Base-by-base conservation (phyloP, 1,140 invertebrate species). In the Berghia stephanieae region DNA sequence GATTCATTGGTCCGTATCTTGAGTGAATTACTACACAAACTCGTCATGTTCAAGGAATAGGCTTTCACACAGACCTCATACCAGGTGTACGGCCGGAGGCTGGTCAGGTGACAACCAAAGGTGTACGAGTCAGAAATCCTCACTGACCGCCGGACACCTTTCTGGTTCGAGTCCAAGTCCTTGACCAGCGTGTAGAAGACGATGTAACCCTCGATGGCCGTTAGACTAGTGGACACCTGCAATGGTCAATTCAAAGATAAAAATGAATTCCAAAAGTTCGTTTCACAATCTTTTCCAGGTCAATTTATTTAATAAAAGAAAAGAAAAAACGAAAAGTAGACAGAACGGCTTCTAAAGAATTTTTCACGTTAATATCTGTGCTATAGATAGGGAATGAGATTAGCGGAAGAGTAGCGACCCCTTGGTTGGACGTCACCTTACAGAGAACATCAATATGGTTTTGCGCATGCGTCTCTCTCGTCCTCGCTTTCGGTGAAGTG, bases 141-240 rank as follows among this genome's bases (percentile, higher is more conserved):
- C 13, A 84, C 49, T 1, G 44, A 81, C 10, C 74, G 52, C 13
- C 57, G 81, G 21, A 74, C 75, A 3, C 83, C 83, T 38, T 81
- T 82, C 21, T 79, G 52, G 34, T 79, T 38, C 6, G 74, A 79
- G 16, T 82, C 79, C 36, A 84, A 75, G 42, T 83, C 78, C 1
- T 75, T 52, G 13, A 82, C 81, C 16, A 79, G 74, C 18, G 72
- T 79, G 88, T 96, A 99, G 78, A 96, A 93, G 63, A 99, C 94
- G 86, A 98, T 97, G 27, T 97, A 94, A 16, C 97, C 97, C 91
- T 98, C 95, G 0, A 97, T 89, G 69, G 89, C 85, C 10, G 89
- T 83, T 46, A 86, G 81, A 43, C 87, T 83, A 73, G 88, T 83
- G 60, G 83, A 71, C 27, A 89, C 83, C 88, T 90, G 78, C 2